Conservation (phyloP, 1,140 invertebrate species). For the Nephila pilipes region DNA sequence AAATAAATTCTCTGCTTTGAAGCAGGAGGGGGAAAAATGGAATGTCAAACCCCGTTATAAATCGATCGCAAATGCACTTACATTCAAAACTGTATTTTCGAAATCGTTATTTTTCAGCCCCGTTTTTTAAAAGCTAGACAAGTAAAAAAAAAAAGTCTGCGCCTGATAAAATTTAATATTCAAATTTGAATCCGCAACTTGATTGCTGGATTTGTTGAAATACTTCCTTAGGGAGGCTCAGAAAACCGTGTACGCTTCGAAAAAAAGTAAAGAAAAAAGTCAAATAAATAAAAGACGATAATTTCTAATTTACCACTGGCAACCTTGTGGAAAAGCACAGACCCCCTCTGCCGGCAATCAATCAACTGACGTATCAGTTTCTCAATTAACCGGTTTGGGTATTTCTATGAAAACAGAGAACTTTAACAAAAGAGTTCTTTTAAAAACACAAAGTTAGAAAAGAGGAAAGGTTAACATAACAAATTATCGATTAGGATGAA, state of each 20-base stretch:
- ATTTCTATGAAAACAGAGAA: constrained; percentile 1
- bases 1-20: no score
- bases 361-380: constrained; percentile 28
- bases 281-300: constrained; percentile 36
- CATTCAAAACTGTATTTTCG: neutral
- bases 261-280: neutral
- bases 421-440: constrained; percentile 25
- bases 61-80: neutral
- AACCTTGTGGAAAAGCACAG: neutral
- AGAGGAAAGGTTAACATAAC: constrained; percentile 20
- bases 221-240: neutral
- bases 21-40: neutral
- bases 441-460: constrained; percentile 9
- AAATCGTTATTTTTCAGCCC: neutral
- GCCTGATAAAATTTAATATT: constrained; percentile 7
- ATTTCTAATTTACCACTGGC: constrained; percentile 25
- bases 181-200: constrained; percentile 11
- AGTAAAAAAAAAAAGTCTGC: neutral
- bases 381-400: constrained; percentile 5
- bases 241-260: neutral
- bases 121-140: neutral
- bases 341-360: constrained; percentile 25
- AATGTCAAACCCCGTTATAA: neutral
- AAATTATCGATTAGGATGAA: constrained; percentile 26
- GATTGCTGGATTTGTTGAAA: neutral